These are phyloP conservation scores for Erpobdella octoculata DNA, from an alignment of 2,888 invertebrate species.

Conservation along the genomic window DNA sequence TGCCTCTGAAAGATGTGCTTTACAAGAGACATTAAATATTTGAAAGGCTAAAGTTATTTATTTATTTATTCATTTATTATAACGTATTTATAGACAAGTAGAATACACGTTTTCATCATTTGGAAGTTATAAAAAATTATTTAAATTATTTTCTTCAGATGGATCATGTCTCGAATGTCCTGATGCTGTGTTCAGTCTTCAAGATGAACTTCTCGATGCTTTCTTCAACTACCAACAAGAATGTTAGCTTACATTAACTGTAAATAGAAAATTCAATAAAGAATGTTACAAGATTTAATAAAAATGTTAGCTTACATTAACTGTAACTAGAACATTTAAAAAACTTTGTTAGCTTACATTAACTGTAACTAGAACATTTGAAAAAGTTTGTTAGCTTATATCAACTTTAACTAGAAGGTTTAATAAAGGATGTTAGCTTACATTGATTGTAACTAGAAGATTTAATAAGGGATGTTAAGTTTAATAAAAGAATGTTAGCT, in stretches of 20 bases:
- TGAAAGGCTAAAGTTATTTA: too few relatives aligned
- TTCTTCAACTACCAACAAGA: conserved; percentile 17
- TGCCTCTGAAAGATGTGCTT: too few relatives aligned
- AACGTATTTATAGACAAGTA: background rate
- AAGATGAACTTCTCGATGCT: conserved; percentile 33
- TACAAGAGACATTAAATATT: too few relatives aligned
- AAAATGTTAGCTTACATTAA: background rate
- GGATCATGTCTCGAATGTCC: conserved; percentile 28
- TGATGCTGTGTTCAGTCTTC: conserved; percentile 22
- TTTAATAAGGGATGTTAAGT: too few relatives aligned
- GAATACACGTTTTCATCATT: background rate
- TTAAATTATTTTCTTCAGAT: conserved; percentile 15
- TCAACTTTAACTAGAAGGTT: too few relatives aligned
- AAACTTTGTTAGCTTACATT: background rate
- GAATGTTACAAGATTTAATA: background rate
- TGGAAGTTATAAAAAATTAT: background rate
- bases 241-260: background rate
- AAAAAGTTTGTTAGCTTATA: too few relatives aligned
- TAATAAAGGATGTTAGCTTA: too few relatives aligned
- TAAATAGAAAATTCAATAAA: background rate
- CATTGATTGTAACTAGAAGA: too few relatives aligned
- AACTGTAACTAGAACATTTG: too few relatives aligned
- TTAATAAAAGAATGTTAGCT: too few relatives aligned
- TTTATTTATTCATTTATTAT: background rate
- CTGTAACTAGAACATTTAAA: background rate